Evolutionary conservation across 2,797 vertebrate species (phyloP), one percentile per base, ranked within the genome.

Genomic region (Rhinella marina): DNA sequence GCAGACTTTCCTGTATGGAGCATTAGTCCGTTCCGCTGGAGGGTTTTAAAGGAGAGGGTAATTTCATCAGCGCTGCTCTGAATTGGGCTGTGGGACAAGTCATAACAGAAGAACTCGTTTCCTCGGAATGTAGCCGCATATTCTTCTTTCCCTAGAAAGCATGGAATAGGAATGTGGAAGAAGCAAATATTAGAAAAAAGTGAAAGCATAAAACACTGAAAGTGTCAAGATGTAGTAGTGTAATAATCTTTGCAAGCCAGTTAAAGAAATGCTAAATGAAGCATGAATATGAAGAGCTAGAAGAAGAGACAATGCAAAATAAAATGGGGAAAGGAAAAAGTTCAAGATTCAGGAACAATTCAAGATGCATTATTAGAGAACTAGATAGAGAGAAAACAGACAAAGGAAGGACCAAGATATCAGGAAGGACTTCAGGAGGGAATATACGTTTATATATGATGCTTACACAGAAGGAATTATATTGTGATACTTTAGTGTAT

Each of bases 61-160:
- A 99, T 97, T 96, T 99, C 98, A 6, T 99, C 98, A 52, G 97
- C 92, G 93, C 97, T 98, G 95, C 98, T 99, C 95, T 98, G 98
- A 94, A 98, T 98, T 61, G 98, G 97, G 85, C 95, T 97, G 94
- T 96, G 97, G 0, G 98, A 98, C 90, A 98, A 95, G 95, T 99
- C 97, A 92, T 98, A 99, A 96, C 97, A 98, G 96, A 99, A 99
- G 95, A 97, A 99, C 92, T 99, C 98, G 50, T 96, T 97, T 92
- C 98, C 98, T 91, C 96, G 96, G 95, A 97, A 98, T 56, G 98
- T 98, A 84, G 97, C 97, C 94, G 98, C 96, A 12, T 96, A 98
- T 92, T 98, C 97, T 90, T 96, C 95, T 92, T 97, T 97, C 91
- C 96, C 98, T 97, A 89, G 82, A 91, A 85, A 79, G 48, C 56